Evolutionary conservation across 2,113 vertebrate species (phyloP).

Genomic region (Neolamprologus devosi): DNA sequence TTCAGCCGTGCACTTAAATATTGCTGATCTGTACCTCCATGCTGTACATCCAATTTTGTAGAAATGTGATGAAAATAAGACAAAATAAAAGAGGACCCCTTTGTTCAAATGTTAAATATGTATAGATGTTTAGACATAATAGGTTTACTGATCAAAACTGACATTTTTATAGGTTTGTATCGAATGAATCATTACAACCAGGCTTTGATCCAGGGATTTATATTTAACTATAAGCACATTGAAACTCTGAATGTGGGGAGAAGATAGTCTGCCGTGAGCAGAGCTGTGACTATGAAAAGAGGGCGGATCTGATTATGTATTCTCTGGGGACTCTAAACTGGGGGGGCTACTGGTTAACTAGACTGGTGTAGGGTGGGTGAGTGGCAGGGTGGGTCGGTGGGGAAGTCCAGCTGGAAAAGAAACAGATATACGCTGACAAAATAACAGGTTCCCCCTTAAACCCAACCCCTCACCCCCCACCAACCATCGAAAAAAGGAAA

Average conservation of each 20-base stretch:
- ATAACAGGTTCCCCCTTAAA: slow-evolving; percentile 85
- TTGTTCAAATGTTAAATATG: not conserved
- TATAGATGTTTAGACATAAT: not conserved
- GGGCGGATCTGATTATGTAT: slow-evolving; percentile 65
- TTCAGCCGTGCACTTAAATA: not conserved
- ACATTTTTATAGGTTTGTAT: not conserved
- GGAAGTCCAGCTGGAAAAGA: slow-evolving; percentile 56
- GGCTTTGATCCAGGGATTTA: not conserved
- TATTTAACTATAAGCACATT: not conserved
- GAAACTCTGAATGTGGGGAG: not conserved
- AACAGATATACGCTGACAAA: slow-evolving; percentile 70
- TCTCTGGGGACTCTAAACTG: slow-evolving; percentile 50
- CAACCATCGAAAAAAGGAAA: not conserved
- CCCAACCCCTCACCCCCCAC: slow-evolving; percentile 45
- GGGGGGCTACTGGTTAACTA: slow-evolving; percentile 83
- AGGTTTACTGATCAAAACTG: not conserved
- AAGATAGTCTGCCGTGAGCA: not conserved
- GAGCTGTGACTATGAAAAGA: slow-evolving; percentile 11
- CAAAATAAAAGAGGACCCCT: not conserved
- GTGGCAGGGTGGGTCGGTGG: slow-evolving; percentile 8
- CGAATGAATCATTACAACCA: not conserved
- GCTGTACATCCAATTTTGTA: not conserved
- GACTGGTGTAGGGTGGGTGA: slow-evolving; percentile 68
- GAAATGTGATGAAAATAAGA: not conserved
- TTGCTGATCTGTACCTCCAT: not conserved